Evolutionary conservation across 2,113 vertebrate genomes (phyloP), one percentile per base, ranked within the genome.

Genomic region (Notothenia rossii): DNA sequence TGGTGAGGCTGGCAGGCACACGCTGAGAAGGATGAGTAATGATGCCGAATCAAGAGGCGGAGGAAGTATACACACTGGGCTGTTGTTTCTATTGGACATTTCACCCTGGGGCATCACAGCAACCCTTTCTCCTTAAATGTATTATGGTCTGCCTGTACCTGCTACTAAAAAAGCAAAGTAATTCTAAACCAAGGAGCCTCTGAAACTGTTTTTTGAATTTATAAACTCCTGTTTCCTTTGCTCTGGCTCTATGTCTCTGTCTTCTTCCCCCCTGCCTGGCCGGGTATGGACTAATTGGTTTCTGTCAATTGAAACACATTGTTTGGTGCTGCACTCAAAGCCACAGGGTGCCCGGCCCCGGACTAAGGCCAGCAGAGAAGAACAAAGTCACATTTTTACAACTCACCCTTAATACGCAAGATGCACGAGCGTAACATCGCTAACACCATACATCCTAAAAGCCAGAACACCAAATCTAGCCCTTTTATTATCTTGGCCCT

Each of bases 61-160:
- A 80, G 69, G 84, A 92, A 92, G 86, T 60, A 85, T 81, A 72
- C 81, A 86, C 77, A 81, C 59, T 53, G 55, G 67, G 77, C 71
- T 91, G 86, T 89, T 87, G 85, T 91, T 93, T 85, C 81, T 79
- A 83, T 85, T 68, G 81, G 86, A 91, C 77, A 67, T 78, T 88
- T 90, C 69, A 45, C 84, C 85, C 85, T 10, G 69, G 69, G 84
- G 86, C 66, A 33, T 79, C 74, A 87, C 60, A 62, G 75, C 78
- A 77, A 63, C 56, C 54, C 36, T 56, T 74, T 83, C 81, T 25
- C 43, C 63, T 68, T 54, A 89, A 79, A 91, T 93, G 9, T 83
- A 88, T 91, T 55, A 82, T 55, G 69, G 20, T 68, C 58, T 63
- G 58, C 59, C 18, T 59, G 63, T 66, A 81, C 75, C 56, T 70